These are phyloP conservation scores for Columba janthina DNA, from an alignment of 2,113 vertebrate genomes.

Conservation along the genomic window DNA sequence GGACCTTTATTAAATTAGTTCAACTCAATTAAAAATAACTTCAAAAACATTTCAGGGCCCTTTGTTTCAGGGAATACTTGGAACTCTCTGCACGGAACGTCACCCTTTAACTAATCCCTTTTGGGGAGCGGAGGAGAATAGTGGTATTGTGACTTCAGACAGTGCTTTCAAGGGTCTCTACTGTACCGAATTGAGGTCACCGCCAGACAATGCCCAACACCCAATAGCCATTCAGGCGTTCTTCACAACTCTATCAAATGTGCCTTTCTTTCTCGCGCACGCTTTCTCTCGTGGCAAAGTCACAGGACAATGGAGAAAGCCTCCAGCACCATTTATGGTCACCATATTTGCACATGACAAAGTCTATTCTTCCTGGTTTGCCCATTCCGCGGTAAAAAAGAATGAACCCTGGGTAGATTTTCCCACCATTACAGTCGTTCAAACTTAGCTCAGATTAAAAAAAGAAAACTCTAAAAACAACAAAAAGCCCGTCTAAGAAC, in stretches of 20 bases:
- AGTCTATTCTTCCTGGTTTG: constrained; percentile 81
- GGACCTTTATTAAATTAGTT: constrained; percentile 88
- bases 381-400: constrained; percentile 66
- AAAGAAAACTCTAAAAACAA: constrained; percentile 52
- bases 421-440: constrained; percentile 80
- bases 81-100: constrained; percentile 94
- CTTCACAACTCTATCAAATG: constrained; percentile 98
- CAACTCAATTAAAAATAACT: constrained; percentile 90
- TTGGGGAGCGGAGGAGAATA: constrained; percentile 92
- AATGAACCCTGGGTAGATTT: constrained; percentile 75
- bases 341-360: constrained; percentile 86
- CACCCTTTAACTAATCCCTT: constrained; percentile 96
- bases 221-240: constrained; percentile 93
- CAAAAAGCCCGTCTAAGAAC: constrained; percentile 41
- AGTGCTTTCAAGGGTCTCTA: constrained; percentile 95
- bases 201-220: constrained; percentile 93
- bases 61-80: constrained; percentile 91
- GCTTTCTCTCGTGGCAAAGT: constrained; percentile 91
- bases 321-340: constrained; percentile 82
- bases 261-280: constrained; percentile 87
- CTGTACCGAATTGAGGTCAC: constrained; percentile 99
- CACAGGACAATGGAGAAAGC: constrained; percentile 88
- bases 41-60: constrained; percentile 83
- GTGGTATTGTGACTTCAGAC: constrained; percentile 94
- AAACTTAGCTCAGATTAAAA: constrained; percentile 67